Conservation (phyloP, 2,888 invertebrate genomes). For the Ceriagrion tenellum region DNA sequence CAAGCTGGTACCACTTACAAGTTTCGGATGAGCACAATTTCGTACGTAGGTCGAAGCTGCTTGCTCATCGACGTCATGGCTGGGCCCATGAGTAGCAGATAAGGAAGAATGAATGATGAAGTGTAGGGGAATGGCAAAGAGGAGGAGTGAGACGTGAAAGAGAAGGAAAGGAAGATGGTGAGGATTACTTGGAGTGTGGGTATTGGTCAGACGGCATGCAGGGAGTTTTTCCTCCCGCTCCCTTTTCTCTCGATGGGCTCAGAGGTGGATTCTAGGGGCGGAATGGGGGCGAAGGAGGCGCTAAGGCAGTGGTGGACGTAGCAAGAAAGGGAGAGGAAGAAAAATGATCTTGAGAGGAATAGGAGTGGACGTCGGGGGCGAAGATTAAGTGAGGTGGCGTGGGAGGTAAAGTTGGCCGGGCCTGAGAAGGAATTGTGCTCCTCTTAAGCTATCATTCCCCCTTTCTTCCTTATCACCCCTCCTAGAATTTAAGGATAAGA, state of each 20-base stretch:
- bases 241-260: background rate
- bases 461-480: no score
- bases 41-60: no score
- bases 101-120: no score
- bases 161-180: background rate
- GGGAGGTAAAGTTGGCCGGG: no score
- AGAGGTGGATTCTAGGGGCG: background rate
- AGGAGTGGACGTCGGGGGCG: background rate
- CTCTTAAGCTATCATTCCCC: no score
- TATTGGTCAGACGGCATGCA: background rate
- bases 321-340: conserved; percentile 12
- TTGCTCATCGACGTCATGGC: no score
- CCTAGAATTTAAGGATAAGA: no score
- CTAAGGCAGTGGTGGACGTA: background rate
- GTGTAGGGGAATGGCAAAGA: no score
- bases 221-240: background rate
- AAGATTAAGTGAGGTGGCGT: background rate
- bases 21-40: no score
- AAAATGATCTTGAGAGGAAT: conserved; percentile 38
- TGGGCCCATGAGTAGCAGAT: no score
- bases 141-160: background rate
- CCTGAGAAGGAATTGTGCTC: no score
- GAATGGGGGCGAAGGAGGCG: background rate
- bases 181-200: background rate
- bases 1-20: no score